Conservation (phyloP, 2,113 vertebrate genomes). For the Garra rufa region DNA sequence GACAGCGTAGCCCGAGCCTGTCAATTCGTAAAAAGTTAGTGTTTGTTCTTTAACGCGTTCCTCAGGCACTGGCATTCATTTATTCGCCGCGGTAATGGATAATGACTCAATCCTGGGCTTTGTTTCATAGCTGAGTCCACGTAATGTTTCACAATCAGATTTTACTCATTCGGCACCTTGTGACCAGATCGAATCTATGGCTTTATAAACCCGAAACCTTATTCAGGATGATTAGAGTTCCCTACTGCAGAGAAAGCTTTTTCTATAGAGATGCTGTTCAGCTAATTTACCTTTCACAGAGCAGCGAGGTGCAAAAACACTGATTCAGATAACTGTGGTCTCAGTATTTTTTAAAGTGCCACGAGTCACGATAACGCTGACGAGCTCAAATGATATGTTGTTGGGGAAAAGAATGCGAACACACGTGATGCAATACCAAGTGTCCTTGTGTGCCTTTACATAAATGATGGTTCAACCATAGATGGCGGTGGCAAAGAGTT, state of each 20-base stretch:
- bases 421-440: not conserved
- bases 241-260: conserved; percentile 10
- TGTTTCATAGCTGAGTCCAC: not conserved
- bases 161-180: conserved; percentile 14
- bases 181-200: not conserved
- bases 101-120: conserved; percentile 3
- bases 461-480: not conserved
- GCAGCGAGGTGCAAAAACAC: conserved; percentile 36
- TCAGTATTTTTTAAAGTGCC: conserved; percentile 20
- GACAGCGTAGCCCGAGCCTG: conserved; percentile 44
- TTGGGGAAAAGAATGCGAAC: not conserved
- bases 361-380: conserved; percentile 21
- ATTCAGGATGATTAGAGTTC: conserved; percentile 13
- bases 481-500: not conserved
- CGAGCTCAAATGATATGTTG: not conserved
- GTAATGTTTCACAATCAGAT: conserved; percentile 15
- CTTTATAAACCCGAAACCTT: not conserved
- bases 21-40: conserved; percentile 45
- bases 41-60: conserved; percentile 25
- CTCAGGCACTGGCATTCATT: conserved; percentile 7
- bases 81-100: conserved; percentile 12
- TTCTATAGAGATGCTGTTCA: conserved; percentile 20
- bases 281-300: conserved; percentile 33
- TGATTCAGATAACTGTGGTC: conserved; percentile 18
- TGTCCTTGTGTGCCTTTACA: not conserved